Conservation (phyloP, 2,113 vertebrate species). For the Podarcis cretensis region DNA sequence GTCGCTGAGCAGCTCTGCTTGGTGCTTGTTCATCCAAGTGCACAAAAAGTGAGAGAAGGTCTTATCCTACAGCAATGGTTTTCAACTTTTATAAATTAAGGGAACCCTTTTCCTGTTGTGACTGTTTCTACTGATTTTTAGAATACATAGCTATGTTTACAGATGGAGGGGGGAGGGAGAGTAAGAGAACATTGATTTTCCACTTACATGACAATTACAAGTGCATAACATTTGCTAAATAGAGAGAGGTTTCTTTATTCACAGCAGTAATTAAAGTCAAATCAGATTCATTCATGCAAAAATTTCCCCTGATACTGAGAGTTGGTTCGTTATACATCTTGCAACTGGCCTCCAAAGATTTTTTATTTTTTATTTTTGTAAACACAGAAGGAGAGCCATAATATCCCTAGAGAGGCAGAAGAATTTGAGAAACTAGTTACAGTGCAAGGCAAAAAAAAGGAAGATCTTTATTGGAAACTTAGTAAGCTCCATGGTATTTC, state of each 20-base stretch:
- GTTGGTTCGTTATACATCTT: not conserved
- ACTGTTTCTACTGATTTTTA: not conserved
- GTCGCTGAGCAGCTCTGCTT: no score
- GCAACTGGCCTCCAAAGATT: not conserved
- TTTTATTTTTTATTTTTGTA: not conserved
- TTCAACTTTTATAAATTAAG: not conserved
- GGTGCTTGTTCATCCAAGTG: no score
- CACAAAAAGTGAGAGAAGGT: not conserved
- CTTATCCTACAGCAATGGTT: not conserved
- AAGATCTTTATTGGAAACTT: not conserved
- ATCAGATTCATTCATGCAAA: not conserved
- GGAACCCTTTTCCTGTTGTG: not conserved
- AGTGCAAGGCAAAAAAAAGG: not conserved
- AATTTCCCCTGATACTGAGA: not conserved
- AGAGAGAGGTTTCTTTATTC: not conserved
- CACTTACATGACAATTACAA: not conserved
- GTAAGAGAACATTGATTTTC: not conserved
- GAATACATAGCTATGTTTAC: not conserved
- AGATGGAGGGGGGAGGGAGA: not conserved
- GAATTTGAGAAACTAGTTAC: not conserved
- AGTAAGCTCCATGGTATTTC: no score
- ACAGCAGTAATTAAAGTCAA: conserved; percentile 6
- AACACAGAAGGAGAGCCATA: not conserved
- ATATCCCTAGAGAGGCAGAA: not conserved
- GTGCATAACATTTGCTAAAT: not conserved